Evolutionary conservation across 2,797 vertebrate genomes (phyloP), one percentile per base, ranked within the genome.

Genomic region (Antennarius maculatus): DNA sequence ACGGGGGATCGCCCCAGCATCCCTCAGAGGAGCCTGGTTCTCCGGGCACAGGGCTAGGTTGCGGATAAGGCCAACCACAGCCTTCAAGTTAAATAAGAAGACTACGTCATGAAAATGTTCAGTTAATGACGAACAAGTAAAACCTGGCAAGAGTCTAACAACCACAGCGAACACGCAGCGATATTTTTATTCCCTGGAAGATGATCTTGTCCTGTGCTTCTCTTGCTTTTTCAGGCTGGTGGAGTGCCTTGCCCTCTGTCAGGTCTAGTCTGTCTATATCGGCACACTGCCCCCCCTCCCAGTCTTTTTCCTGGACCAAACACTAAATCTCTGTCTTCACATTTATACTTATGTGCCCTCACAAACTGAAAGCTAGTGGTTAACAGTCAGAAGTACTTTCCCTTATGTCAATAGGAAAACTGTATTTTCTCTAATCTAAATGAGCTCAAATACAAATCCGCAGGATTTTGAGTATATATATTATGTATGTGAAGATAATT

Each of bases 11-110:
- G 92, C 94, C 0, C 96, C 95, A 0, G 95, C 93, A n/a, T 98
- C 97, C 81, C 96, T 95, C 60, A 99, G 93, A 0, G 95, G 94
- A 50, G 86, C 89, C 12, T 98, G 97, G 88, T 99, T 99, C 56
- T 95, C 95, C 0, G 92, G 94, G 88, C 96, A 97, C 87, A 99
- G 91, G 0, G 97, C 98, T 93, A 99, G 89, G 90, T 99, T 99
- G 76, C 97, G 95, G 88, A 99, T 94, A 88, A 99, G 92, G 50
- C 97, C 98, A 0, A 98, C 96, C 55, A 94, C 96, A 74, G 97
- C 97, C 98, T 99, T 74, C 28, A 48, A 17, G 45, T 1, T 5
- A 9, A 52, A 16, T n/a, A 45, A 76, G 48, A 37, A 66, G 6
- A 27, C 11, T 66, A 46, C 4, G 31, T 60, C 48, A 67, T 6